phyloP scores from a whole-genome alignment of 2,797 vertebrate genomes.

The Falco columbarius region DNA sequence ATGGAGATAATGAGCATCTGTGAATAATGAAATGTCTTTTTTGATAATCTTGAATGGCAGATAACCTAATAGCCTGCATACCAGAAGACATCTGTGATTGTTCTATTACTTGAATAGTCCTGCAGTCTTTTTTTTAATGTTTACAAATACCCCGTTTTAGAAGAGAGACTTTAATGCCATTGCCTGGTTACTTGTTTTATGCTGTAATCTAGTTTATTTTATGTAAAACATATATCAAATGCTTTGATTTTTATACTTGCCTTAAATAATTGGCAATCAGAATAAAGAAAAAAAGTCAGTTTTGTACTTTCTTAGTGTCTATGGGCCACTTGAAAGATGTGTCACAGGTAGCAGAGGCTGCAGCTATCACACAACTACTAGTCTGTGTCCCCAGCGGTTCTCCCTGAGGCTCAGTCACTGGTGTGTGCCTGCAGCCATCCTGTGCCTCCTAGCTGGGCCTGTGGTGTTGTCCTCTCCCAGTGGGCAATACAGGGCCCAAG shows the following conservation, averaged over 20 bases:
- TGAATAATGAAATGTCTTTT: slow-evolving; percentile 86
- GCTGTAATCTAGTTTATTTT: slow-evolving; percentile 90
- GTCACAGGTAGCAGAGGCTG: neutral
- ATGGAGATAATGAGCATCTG: slow-evolving; percentile 89
- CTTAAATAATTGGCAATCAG: slow-evolving; percentile 99
- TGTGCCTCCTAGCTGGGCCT: neutral
- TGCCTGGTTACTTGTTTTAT: slow-evolving; percentile 91
- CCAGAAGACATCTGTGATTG: slow-evolving; percentile 89
- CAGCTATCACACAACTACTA: neutral
- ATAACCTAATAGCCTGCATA: slow-evolving; percentile 85
- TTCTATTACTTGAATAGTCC: slow-evolving; percentile 98
- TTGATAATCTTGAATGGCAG: slow-evolving; percentile 86
- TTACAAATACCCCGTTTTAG: slow-evolving; percentile 93
- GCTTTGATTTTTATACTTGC: slow-evolving; percentile 99
- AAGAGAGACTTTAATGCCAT: slow-evolving; percentile 89
- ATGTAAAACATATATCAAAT: slow-evolving; percentile 91
- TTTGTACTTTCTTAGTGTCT: slow-evolving; percentile 71
- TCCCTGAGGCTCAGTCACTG: neutral
- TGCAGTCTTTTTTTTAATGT: slow-evolving; percentile 91
- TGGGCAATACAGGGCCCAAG: fast-evolving
- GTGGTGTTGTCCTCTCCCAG: neutral
- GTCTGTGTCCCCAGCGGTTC: neutral
- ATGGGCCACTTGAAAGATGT: slow-evolving; percentile 11
- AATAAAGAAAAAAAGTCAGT: slow-evolving; percentile 89
- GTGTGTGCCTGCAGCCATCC: neutral